phyloP scores from a whole-genome alignment of 2,113 vertebrate genomes.

The Ellobius talpinus region DNA sequence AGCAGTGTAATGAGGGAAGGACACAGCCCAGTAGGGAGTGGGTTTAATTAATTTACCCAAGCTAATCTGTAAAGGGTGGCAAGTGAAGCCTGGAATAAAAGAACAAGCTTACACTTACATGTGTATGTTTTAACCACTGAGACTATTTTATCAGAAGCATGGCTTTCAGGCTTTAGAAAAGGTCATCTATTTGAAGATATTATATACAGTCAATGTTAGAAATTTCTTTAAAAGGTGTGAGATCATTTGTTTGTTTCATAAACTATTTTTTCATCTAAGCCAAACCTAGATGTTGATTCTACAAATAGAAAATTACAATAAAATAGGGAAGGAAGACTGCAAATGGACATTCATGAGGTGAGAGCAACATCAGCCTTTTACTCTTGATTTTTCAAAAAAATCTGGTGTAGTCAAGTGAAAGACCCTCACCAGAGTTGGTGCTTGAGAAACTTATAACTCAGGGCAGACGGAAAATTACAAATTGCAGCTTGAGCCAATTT shows the following conservation, averaged over 20 bases:
- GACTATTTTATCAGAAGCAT: not conserved
- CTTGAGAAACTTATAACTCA: too few relatives aligned
- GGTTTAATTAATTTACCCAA: slow-evolving; percentile 66
- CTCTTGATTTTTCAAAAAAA: not conserved
- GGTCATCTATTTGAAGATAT: not conserved
- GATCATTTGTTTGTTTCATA: not conserved
- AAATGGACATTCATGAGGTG: not conserved
- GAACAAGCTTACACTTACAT: not conserved
- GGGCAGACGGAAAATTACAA: too few relatives aligned
- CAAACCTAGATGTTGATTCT: not conserved
- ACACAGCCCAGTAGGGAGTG: slow-evolving; percentile 50
- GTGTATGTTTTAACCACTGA: not conserved
- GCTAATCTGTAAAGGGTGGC: not conserved
- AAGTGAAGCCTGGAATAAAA: slow-evolving; percentile 11
- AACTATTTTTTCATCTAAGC: not conserved
- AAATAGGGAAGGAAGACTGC: not conserved
- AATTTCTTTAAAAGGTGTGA: not conserved
- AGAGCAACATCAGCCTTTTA: not conserved
- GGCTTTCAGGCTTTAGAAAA: not conserved
- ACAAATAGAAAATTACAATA: not conserved
- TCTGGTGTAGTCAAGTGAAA: not conserved
- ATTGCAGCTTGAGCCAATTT: too few relatives aligned
- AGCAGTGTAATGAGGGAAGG: slow-evolving; percentile 46
- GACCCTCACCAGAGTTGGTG: too few relatives aligned
- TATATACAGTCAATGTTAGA: not conserved